Base-by-base conservation (phyloP, 2,888 invertebrate genomes). In the Drosophila crucigera region DNA sequence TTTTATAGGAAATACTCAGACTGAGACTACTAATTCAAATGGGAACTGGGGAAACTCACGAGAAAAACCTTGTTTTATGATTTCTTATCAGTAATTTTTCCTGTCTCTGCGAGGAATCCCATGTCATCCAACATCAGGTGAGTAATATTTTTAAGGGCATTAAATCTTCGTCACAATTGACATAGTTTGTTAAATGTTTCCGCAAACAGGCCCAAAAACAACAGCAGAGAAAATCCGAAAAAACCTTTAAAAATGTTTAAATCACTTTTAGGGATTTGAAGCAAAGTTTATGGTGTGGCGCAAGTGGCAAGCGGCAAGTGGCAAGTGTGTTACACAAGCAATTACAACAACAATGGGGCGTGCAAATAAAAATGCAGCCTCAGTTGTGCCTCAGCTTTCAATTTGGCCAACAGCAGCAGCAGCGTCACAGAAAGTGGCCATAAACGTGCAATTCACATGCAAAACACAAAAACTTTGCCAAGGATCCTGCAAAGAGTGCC, bases 371-470 rank as follows among this genome's bases (percentile, higher is more conserved):
- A 85, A 74, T 89, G 90, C 91, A 91, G 67, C 74, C 73, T 68
- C 72, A 68, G 89, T 84, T 87, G 89, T 70, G 77, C 87, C 72
- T 80, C 47, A 47, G 47, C 22, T 90, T 86, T 90, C 78, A 89
- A 85, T 84, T 87, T 89, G 58, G 66, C 54, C 56, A 73, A 62
- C 68, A 68, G 19, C 37, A 30, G 22, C 47, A 22, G 14, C 59
- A 73, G 25, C 9, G 25, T 25, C 4, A 35, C 54, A 37, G 85
- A 83, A 82, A 85, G 56, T 73, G 83, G 70, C 79, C 80, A 84
- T 78, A 89, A 89, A 82, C 84, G 73, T 89, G 91, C 91, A 88
- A 91, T 85, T 85, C 91, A 76, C 90, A 89, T 89, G 91, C 91
- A 91, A 91, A 76, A 83, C 73, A 78, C 65, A 76, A 66, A 68